A percentile compares a stretch with the other conserved stretches of the same genome.
phyloP scores from a whole-genome alignment of 2,888 invertebrate species.

The Drosophila tripunctata region DNA sequence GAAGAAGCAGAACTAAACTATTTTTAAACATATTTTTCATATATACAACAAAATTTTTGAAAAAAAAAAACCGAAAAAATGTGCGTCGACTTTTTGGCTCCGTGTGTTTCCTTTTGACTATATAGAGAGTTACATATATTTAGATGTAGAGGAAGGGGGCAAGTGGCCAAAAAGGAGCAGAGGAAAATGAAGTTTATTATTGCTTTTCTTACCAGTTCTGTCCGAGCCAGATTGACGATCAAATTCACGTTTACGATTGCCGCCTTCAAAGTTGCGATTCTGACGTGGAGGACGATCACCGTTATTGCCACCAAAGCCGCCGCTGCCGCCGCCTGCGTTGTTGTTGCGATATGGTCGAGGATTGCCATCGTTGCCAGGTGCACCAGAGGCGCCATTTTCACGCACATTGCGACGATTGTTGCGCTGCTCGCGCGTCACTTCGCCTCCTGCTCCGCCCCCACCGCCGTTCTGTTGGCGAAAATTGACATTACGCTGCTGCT shows the following conservation, averaged over 20 bases:
- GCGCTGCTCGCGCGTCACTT: conserved; percentile 89
- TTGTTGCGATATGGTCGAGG: conserved; percentile 59
- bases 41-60: conserved; percentile 38
- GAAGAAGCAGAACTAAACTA: conserved; percentile 60
- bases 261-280: conserved; percentile 83
- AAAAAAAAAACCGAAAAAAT: conserved; percentile 28
- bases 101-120: no score
- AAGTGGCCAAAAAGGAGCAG: background rate
- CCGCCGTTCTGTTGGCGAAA: conserved; percentile 81
- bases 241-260: conserved; percentile 92
- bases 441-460: no score
- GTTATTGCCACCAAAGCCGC: conserved; percentile 44
- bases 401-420: conserved; percentile 85
- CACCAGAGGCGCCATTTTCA: conserved; percentile 73
- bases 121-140: no score
- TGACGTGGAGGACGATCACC: conserved; percentile 77
- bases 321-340: conserved; percentile 38
- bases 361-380: conserved; percentile 60
- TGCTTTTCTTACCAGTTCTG: conserved; percentile 89
- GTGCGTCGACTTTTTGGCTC: conserved; percentile 34
- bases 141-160: no score
- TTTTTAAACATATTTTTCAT: conserved; percentile 67
- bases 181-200: no score
- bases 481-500: conserved; percentile 75
- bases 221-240: conserved; percentile 98